Percentiles rank a stretch among this genome's conserved stretches.
phyloP scores from a whole-genome alignment of 1,140 invertebrate genomes.

The Calycopis cecrops region DNA sequence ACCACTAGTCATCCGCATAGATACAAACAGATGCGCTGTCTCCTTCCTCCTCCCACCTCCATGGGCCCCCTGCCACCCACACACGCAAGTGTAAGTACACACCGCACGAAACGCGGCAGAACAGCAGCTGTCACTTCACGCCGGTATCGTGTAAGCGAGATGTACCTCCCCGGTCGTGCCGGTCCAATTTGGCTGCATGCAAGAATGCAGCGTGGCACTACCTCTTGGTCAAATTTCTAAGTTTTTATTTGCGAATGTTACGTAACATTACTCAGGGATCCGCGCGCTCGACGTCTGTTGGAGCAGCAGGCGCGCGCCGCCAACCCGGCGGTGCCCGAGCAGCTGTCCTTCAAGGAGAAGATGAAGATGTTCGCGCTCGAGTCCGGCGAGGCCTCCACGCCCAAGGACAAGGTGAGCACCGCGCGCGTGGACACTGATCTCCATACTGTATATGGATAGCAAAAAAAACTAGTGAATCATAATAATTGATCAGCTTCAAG shows the following conservation, averaged over 20 bases:
- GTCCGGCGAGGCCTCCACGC: slow-evolving; percentile 90
- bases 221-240: not conserved
- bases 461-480: no score
- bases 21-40: no score
- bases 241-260: not conserved
- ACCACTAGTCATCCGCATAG: no score
- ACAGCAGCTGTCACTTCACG: no score
- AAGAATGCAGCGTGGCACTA: not conserved
- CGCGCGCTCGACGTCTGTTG: slow-evolving; percentile 85
- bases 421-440: not conserved
- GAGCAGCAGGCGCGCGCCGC: slow-evolving; percentile 83
- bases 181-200: not conserved
- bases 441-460: no score
- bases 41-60: no score
- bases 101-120: no score
- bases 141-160: no score
- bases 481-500: no score
- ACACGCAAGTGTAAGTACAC: no score
- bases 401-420: slow-evolving; percentile 84
- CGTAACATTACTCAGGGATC: slow-evolving; percentile 79
- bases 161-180: no score
- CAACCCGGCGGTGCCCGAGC: slow-evolving; percentile 86
- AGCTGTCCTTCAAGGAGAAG: slow-evolving; percentile 95
- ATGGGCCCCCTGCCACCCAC: no score
- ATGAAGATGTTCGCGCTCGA: slow-evolving; percentile 98